A percentile compares a stretch with the other conserved stretches of the same genome.
Evolutionary conservation across 1,140 invertebrate species (phyloP).

Genomic region (Drosophila watanabei): DNA sequence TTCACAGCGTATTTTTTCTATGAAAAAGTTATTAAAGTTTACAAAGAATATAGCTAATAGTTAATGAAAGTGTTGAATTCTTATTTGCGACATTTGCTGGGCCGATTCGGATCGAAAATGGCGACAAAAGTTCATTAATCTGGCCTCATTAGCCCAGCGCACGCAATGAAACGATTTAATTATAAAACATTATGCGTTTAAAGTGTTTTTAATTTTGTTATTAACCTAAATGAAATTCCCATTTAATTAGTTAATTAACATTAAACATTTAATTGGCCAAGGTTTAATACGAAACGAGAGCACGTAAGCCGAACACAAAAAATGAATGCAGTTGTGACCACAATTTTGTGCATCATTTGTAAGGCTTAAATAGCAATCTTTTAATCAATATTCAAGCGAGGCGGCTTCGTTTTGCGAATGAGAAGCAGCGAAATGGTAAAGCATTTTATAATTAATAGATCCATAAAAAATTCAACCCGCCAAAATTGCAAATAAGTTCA

Average conservation of each 20-base stretch:
- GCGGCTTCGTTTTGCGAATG: conserved; percentile 5
- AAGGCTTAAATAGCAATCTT: conserved; percentile 48
- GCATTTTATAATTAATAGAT: conserved; percentile 66
- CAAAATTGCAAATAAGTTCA: conserved; percentile 70
- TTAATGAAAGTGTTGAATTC: conserved; percentile 40
- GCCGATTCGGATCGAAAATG: background rate
- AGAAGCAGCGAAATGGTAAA: conserved; percentile 22
- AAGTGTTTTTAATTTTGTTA: conserved; percentile 55
- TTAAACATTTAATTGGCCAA: conserved; percentile 73
- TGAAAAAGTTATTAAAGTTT: conserved; percentile 69
- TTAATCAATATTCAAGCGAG: conserved; percentile 57
- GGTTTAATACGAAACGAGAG: conserved; percentile 20
- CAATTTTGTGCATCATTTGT: conserved; percentile 55
- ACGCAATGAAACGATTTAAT: conserved; percentile 24
- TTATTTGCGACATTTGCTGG: conserved; percentile 15
- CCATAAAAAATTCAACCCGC: conserved; percentile 73
- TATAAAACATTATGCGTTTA: conserved; percentile 40
- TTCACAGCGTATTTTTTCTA: conserved; percentile 73
- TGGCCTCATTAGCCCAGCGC: conserved; percentile 29
- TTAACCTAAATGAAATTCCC: conserved; percentile 50
- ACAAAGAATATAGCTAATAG: conserved; percentile 37
- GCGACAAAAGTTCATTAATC: conserved; percentile 31
- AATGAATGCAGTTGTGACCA: conserved; percentile 34
- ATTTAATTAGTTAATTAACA: conserved; percentile 71
- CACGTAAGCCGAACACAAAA: conserved; percentile 21